phyloP scores from a whole-genome alignment of 2,888 invertebrate genomes.

The Tanypteryx hageni region DNA sequence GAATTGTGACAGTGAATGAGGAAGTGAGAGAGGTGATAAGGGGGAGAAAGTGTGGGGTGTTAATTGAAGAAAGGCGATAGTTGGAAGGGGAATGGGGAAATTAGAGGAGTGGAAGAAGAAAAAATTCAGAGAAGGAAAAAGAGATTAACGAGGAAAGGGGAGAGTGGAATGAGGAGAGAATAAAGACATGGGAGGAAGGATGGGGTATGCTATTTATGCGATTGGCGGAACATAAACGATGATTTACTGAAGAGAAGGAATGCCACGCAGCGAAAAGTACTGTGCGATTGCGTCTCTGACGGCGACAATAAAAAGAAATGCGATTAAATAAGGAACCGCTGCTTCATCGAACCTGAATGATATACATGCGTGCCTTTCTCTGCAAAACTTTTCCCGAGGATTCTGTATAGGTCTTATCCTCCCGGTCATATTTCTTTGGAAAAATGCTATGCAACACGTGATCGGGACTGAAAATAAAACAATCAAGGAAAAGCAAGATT shows the following conservation, averaged over 20 bases:
- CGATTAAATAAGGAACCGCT: constrained; percentile 2
- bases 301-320: constrained; percentile 22
- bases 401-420: too few relatives aligned
- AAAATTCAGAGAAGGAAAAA: background rate
- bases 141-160: background rate
- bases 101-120: background rate
- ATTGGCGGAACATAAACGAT: constrained; percentile 18
- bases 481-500: too few relatives aligned
- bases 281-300: background rate
- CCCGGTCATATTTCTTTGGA: too few relatives aligned
- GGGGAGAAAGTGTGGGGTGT: background rate
- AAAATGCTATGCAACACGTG: too few relatives aligned
- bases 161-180: background rate
- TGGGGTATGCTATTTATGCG: background rate
- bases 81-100: background rate
- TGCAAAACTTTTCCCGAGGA: too few relatives aligned
- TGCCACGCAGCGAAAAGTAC: background rate
- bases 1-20: background rate
- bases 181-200: background rate
- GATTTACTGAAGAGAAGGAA: constrained; percentile 25
- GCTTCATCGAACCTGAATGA: too few relatives aligned
- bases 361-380: too few relatives aligned
- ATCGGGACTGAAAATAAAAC: too few relatives aligned
- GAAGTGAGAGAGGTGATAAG: background rate
- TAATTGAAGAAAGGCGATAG: background rate